Base-by-base conservation (phyloP, 2,113 vertebrate genomes). In the Cariama cristata region DNA sequence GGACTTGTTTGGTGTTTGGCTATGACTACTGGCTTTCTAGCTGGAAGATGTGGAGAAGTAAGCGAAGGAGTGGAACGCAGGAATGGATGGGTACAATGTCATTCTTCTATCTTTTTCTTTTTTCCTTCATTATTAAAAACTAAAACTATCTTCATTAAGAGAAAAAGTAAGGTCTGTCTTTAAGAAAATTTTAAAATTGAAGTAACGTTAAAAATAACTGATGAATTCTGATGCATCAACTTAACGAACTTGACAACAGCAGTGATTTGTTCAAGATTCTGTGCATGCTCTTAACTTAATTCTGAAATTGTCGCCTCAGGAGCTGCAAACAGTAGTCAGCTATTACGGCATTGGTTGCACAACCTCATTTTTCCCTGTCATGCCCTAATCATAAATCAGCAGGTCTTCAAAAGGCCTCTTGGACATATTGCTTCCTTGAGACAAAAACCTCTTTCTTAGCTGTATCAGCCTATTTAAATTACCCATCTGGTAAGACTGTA, bases 1-100 rank as follows among this genome's bases (percentile, higher is more conserved):
- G 77, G 66, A 87, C 77, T 76, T 72, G 28, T 86, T 85, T 97
- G 92, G 81, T 94, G 77, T 95, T 96, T 95, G 85, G 90, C 92
- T 90, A 23, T 75, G 33, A 72, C 55, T 95, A 30, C 62, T 86
- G 67, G n/a, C 45, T 93, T 88, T 83, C 59, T 76, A 45, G 47
- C 35, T 94, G 76, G 21, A 74, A 73, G 53, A 68, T 24, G 49
- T 72, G 62, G 53, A 75, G 55, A 76, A 49, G 14, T 73, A 93
- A 94, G 60, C 4, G 7, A 75, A 72, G 38, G 28, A 82, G 30
- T 79, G 73, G 79, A 95, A 74, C 64, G 44, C 27, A n/a, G 90
- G 66, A 96, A 63, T 49, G 71, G 66, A 72, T 62, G 8, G 49
- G 32, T 59, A 53, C n/a, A 66, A 14, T 66, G 27, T 79, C 28